Percentiles rank a stretch among this genome's conserved stretches.
Conservation (phyloP, 2,888 invertebrate species). For the Tribolium freemani region DNA sequence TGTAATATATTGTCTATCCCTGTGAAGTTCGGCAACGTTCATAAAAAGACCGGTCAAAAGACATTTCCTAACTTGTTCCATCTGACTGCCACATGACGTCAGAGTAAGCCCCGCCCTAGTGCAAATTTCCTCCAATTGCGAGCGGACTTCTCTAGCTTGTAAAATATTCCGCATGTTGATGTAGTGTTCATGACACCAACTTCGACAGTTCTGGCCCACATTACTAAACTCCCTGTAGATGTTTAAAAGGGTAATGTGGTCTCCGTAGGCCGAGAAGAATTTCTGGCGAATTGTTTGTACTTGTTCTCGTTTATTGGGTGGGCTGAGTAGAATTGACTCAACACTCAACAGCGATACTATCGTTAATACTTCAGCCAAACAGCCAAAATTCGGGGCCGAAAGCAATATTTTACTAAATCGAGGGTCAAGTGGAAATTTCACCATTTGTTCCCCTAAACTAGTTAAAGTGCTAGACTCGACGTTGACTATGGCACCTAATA, state of each 20-base stretch:
- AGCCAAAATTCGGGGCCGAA: constrained; percentile 80
- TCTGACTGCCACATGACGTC: constrained; percentile 76
- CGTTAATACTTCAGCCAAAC: constrained; percentile 86
- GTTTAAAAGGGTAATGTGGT: constrained; percentile 92
- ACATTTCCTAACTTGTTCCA: constrained; percentile 82
- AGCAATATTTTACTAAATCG: constrained; percentile 80
- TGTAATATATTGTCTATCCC: constrained; percentile 79
- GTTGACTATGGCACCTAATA: constrained; percentile 79
- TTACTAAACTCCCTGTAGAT: constrained; percentile 86
- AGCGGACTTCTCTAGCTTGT: constrained; percentile 84
- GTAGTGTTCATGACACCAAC: constrained; percentile 93
- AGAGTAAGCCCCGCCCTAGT: constrained; percentile 73
- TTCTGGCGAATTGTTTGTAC: constrained; percentile 81
- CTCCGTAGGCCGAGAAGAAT: constrained; percentile 89
- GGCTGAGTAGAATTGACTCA: constrained; percentile 86
- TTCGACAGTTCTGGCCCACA: constrained; percentile 74
- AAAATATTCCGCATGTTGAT: constrained; percentile 86
- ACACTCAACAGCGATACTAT: constrained; percentile 90
- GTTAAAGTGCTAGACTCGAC: constrained; percentile 78
- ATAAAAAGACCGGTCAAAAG: constrained; percentile 86
- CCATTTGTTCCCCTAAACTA: constrained; percentile 85
- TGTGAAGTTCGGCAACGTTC: constrained; percentile 86
- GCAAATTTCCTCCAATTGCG: constrained; percentile 80
- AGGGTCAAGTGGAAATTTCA: constrained; percentile 93
- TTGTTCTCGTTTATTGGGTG: constrained; percentile 82